These are phyloP conservation scores for Zaprionus kolodkinae DNA, from an alignment of 1,140 invertebrate species.

Conservation along the genomic window DNA sequence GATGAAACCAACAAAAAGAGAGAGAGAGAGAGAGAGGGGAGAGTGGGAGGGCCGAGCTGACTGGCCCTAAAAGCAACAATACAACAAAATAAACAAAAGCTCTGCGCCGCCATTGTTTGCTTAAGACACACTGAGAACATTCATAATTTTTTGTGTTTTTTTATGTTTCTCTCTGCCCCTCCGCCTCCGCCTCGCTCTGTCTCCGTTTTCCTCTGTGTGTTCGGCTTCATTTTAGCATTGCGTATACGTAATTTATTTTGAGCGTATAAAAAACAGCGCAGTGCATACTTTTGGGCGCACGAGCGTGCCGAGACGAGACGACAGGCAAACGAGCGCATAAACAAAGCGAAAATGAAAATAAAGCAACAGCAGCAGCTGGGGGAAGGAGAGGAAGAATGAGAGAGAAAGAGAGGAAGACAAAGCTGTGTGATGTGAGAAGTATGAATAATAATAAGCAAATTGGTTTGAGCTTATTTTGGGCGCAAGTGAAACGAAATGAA, in stretches of 20 bases:
- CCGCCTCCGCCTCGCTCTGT: background rate
- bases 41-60: background rate
- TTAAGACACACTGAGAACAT: constrained; percentile 58
- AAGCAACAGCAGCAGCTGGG: constrained; percentile 11
- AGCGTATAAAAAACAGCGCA: constrained; percentile 46
- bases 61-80: constrained; percentile 42
- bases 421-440: background rate
- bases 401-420: background rate
- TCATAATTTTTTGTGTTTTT: constrained; percentile 63
- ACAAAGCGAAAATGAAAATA: constrained; percentile 29
- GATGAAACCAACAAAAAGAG: background rate
- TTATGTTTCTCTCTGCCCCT: background rate
- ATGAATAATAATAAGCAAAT: constrained; percentile 68
- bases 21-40: too few relatives aligned
- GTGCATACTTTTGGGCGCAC: constrained; percentile 44
- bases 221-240: constrained; percentile 27
- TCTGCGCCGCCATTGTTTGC: constrained; percentile 68
- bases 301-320: constrained; percentile 27
- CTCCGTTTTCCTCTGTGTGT: background rate
- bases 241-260: constrained; percentile 58
- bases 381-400: background rate
- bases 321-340: constrained; percentile 27
- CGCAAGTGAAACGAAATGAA: constrained; percentile 75
- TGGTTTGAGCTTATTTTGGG: constrained; percentile 59
- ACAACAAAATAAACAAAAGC: constrained; percentile 72